Base-by-base conservation (phyloP, 2,113 vertebrate genomes). In the Lipophrys pholis region DNA sequence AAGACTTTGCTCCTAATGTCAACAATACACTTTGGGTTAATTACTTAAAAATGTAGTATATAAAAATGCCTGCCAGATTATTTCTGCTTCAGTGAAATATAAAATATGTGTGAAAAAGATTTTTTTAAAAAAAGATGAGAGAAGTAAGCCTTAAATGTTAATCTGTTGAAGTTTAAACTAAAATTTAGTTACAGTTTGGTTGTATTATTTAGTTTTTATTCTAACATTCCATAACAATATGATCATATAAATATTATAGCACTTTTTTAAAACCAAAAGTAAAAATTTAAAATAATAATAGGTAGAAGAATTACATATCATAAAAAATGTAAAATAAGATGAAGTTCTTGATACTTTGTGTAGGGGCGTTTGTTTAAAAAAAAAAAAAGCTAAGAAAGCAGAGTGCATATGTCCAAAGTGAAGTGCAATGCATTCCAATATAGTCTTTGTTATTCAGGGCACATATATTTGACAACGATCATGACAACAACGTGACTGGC, bases 1-100 rank as follows among this genome's bases (percentile, higher is more conserved):
- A 15, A 15, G 56, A 51, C 50, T 81, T 77, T 53, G 21, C 16
- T 7, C 2, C 21, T 30, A 50, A 60, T 55, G 60, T 52, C 6
- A 8, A 41, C 21, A 16, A 49, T 16, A 17, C 21, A 30, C 21
- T 30, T 30, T 30, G 21, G 21, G 21, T 30, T 30, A 30, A 30
- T 30, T 30, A 30, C 21, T 30, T 30, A 30, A 30, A 30, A 30
- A 30, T 30, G 21, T 30, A 4, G 21, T 30, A 30, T 30, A 30
- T 30, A 30, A 30, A 30, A 30, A 30, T n/a, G n/a, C n/a, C n/a
- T n/a, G n/a, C n/a, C n/a, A n/a, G n/a, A n/a, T n/a, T n/a, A n/a
- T n/a, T n/a, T n/a, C n/a, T n/a, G n/a, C n/a, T n/a, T n/a, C n/a
- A n/a, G n/a, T n/a, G n/a, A n/a, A n/a, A n/a, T n/a, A n/a, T n/a